These are phyloP conservation scores for Oxyura jamaicensis DNA, from an alignment of 2,113 vertebrate genomes.

Conservation along the genomic window DNA sequence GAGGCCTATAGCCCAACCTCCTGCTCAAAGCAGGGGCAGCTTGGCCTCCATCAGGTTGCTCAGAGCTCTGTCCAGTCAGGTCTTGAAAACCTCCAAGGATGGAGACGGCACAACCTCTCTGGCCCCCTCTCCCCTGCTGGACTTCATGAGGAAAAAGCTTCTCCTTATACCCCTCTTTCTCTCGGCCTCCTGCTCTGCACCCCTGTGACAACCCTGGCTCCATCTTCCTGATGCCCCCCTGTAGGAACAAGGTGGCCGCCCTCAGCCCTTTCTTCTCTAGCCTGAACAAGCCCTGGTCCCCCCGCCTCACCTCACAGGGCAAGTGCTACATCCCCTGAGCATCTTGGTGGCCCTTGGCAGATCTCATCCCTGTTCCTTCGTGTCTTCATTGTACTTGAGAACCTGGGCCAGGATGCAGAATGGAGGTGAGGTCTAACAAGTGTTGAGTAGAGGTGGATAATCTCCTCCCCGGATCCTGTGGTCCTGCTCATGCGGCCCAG, in stretches of 20 bases:
- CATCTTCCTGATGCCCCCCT: too few species aligned
- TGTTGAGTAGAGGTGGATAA: not conserved
- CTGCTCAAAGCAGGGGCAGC: not conserved
- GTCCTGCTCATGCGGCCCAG: not conserved
- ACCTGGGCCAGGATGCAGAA: not conserved
- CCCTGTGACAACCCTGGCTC: not conserved
- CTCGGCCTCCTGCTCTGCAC: not conserved
- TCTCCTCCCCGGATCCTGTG: not conserved
- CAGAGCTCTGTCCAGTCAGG: not conserved
- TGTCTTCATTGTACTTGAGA: not conserved
- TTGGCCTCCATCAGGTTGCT: not conserved
- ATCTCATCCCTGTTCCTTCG: not conserved
- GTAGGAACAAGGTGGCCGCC: not conserved
- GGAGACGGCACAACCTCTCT: not conserved
- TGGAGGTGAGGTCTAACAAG: not conserved
- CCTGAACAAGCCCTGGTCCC: not conserved
- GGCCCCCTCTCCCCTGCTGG: not conserved
- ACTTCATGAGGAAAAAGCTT: not conserved
- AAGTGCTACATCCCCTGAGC: not conserved
- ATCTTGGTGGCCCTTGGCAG: not conserved
- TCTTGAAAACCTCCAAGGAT: not conserved
- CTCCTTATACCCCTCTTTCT: not conserved
- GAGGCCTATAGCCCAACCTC: not conserved
- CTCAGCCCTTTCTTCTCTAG: not conserved
- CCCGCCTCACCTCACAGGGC: not conserved